A percentile compares a stretch with the other conserved stretches of the same genome.
Conservation (phyloP, 2,797 vertebrate genomes). For the Amphiprion clarkii region DNA sequence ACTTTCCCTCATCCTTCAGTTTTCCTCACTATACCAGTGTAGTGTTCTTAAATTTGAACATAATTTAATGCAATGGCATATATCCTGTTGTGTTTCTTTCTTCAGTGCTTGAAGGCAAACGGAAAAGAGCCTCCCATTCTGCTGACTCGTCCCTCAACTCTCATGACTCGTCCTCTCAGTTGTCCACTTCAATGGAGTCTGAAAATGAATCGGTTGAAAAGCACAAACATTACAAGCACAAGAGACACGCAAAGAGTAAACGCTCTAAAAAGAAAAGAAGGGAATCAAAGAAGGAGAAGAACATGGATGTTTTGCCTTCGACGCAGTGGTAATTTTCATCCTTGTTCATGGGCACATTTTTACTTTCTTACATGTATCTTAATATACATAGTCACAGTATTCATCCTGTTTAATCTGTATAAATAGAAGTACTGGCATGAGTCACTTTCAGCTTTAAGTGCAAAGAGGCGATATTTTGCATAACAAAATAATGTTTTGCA, state of each 20-base stretch:
- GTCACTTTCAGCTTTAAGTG: not conserved
- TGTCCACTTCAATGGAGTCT: constrained; percentile 85
- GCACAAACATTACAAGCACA: constrained; percentile 80
- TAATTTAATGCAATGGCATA: constrained; percentile 9
- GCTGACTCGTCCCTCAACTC: constrained; percentile 88
- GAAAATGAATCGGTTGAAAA: constrained; percentile 88
- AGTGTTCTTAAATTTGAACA: not conserved
- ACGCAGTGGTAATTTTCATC: constrained; percentile 83
- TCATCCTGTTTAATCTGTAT: not conserved
- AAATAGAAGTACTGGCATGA: constrained; percentile 6
- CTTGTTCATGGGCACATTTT: constrained; percentile 6
- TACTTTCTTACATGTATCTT: not conserved
- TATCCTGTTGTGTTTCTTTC: constrained; percentile 49
- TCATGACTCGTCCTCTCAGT: constrained; percentile 80
- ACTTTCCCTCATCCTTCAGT: not conserved
- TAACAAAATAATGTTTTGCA: constrained; percentile 34
- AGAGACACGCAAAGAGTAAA: constrained; percentile 87
- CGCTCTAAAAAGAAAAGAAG: constrained; percentile 87
- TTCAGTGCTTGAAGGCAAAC: constrained; percentile 90
- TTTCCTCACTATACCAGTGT: not conserved
- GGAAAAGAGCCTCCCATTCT: constrained; percentile 85
- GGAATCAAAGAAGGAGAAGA: constrained; percentile 81
- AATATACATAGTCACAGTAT: not conserved
- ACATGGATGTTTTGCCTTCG: constrained; percentile 60
- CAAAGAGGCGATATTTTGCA: not conserved